These are phyloP conservation scores for Gryllus bimaculatus DNA, from an alignment of 1,140 invertebrate genomes.

Conservation along the genomic window DNA sequence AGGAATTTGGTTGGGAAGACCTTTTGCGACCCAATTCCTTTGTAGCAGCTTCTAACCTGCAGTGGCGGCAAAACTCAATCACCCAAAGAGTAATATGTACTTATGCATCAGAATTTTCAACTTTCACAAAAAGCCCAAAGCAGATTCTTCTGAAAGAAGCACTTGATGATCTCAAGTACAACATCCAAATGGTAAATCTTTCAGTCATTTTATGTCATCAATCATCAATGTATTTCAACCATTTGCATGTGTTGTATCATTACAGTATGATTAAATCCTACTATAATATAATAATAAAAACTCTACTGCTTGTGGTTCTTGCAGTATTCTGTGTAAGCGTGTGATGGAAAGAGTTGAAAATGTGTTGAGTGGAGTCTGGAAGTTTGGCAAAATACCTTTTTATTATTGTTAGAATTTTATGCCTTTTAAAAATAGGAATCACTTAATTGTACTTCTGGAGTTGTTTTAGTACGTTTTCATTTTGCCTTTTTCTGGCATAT, in stretches of 20 bases:
- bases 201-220: not conserved
- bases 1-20: slow-evolving; percentile 53
- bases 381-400: no score
- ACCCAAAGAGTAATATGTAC: slow-evolving; percentile 31
- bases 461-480: no score
- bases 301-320: not conserved
- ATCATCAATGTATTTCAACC: not conserved
- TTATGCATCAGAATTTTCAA: slow-evolving; percentile 37
- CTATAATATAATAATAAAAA: not conserved
- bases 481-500: no score
- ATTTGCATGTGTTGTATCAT: not conserved
- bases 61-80: slow-evolving; percentile 34
- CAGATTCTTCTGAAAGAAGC: slow-evolving; percentile 31
- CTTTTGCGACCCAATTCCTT: slow-evolving; percentile 44
- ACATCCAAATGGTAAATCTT: not conserved
- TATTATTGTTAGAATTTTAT: no score
- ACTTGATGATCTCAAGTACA: not conserved
- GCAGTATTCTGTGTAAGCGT: not conserved
- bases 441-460: no score
- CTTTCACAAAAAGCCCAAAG: slow-evolving; percentile 36
- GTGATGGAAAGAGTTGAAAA: no score
- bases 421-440: no score
- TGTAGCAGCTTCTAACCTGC: slow-evolving; percentile 52
- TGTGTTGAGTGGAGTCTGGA: no score
- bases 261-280: not conserved